Evolutionary conservation across 2,797 vertebrate genomes (phyloP), one percentile per base, ranked within the genome.

Genomic region (Halcyon leucocephala): DNA sequence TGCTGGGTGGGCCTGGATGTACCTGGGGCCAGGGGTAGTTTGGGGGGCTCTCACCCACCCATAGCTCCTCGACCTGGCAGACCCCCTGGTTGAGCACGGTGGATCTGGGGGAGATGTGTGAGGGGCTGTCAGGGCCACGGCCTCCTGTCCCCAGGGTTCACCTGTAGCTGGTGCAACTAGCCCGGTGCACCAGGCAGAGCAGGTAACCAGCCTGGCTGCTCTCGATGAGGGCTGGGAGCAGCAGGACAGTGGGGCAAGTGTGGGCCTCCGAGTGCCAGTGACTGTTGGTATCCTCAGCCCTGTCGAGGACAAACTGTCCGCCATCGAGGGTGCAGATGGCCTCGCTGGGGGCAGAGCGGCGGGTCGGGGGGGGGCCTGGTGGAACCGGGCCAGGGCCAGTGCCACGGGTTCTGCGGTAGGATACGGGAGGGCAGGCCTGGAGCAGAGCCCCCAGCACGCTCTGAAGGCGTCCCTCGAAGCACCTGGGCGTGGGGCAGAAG

Each of bases 221-320:
- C 58, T 99, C 98, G 0, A 98, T 98, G 89, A 99, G 97, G 26
- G 99, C 98, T 0, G 98, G 99, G 49, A 99, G 98, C 89, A 99
- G 97, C 64, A 99, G 94, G 11, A 99, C 96, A 1, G 98, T 98
- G 77, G 99, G 99, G 3, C 98, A 97, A 4, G 96, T 94, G 5
- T 1, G 8, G 25, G 71, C 10, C 7, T 57, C 39, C 24, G 16
- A 37, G 69, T 41, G 62, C 62, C 41, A n/a, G 42, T 12, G 26
- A 26, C 55, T 24, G 42, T 6, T 14, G 14, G 55, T 9, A 84
- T 98, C 98, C 83, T 98, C 97, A 21, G 98, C 94, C 99, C 98
- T 99, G 95, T 99, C 99, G 72, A 99, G 96, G 52, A 98, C 98
- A 83, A 99, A 96, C 95, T 98, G 99, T 37, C 99, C 98, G 6